These are phyloP conservation scores for Lasioglossum albipes DNA, from an alignment of 1,140 invertebrate genomes.

Conservation along the genomic window DNA sequence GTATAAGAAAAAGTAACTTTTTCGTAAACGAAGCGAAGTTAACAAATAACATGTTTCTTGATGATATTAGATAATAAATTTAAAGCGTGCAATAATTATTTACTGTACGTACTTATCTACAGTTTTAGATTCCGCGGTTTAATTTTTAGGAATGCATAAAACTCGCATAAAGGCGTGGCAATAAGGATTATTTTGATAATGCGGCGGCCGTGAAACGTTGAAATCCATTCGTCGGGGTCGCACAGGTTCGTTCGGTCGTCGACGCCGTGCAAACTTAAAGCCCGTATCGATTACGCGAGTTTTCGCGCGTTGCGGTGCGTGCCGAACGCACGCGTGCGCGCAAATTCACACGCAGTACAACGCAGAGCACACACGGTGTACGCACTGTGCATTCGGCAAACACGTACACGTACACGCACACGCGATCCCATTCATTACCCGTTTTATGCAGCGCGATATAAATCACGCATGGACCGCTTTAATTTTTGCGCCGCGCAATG, in stretches of 20 bases:
- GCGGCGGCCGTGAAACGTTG: neutral
- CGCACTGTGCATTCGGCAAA: too few species aligned
- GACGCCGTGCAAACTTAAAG: constrained; percentile 11
- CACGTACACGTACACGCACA: neutral
- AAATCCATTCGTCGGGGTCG: neutral
- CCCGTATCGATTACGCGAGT: constrained; percentile 31
- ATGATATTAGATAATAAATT: too few species aligned
- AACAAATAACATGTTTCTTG: too few species aligned
- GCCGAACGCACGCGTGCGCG: too few species aligned
- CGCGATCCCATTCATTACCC: constrained; percentile 19
- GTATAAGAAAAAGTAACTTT: too few species aligned
- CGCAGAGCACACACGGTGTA: too few species aligned
- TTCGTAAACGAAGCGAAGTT: too few species aligned
- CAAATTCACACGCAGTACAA: too few species aligned
- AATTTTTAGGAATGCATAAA: too few species aligned
- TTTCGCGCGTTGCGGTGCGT: neutral
- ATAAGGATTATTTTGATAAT: neutral
- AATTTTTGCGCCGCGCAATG: constrained; percentile 31
- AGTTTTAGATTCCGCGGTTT: too few species aligned
- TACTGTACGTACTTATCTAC: too few species aligned
- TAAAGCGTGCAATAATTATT: too few species aligned
- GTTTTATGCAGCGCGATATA: constrained; percentile 20
- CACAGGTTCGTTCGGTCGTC: neutral
- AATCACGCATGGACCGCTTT: constrained; percentile 37
- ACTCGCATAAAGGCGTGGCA: neutral